Evolutionary conservation across 2,888 invertebrate genomes (phyloP).

Genomic region (Chaetogeoica ovagalla): DNA sequence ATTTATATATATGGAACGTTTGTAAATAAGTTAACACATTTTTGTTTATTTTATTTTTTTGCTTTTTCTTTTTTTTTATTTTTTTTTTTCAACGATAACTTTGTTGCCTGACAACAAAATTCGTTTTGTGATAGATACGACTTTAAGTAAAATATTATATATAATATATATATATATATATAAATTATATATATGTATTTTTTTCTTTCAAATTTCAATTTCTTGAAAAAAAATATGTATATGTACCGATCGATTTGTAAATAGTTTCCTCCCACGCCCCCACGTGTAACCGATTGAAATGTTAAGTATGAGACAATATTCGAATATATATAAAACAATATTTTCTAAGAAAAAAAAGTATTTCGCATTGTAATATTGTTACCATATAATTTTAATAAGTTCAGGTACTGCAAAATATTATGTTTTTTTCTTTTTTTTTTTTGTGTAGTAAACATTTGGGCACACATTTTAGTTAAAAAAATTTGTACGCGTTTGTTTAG

Average conservation of each 20-base stretch:
- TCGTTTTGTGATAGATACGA: conserved; percentile 53
- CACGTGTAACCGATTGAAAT: conserved; percentile 39
- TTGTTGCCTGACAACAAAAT: conserved; percentile 48
- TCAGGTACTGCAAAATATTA: conserved; percentile 31
- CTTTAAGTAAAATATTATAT: conserved; percentile 45
- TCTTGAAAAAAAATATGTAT: conserved; percentile 5
- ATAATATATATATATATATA: conserved; percentile 34
- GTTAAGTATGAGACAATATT: conserved; percentile 48
- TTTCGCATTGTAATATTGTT: conserved; percentile 46
- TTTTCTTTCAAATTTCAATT: conserved; percentile 48
- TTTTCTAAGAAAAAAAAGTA: conserved; percentile 35
- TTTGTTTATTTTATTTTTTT: conserved; percentile 44
- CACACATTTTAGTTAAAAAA: conserved; percentile 48
- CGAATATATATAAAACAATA: conserved; percentile 38
- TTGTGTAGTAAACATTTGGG: conserved; percentile 42
- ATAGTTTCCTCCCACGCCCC: conserved; percentile 13
- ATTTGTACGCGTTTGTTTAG: conserved; percentile 53
- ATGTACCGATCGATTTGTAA: conserved; percentile 34
- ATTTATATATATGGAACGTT: conserved; percentile 48
- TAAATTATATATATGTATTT: conserved; percentile 27
- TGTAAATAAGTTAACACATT: conserved; percentile 51
- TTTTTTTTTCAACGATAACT: conserved; percentile 43
- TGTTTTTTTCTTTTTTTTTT: conserved; percentile 45
- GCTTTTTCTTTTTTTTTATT: conserved; percentile 19
- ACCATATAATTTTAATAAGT: conserved; percentile 38